Base-by-base conservation (phyloP, 2,888 invertebrate species). In the Aethes cnicana region DNA sequence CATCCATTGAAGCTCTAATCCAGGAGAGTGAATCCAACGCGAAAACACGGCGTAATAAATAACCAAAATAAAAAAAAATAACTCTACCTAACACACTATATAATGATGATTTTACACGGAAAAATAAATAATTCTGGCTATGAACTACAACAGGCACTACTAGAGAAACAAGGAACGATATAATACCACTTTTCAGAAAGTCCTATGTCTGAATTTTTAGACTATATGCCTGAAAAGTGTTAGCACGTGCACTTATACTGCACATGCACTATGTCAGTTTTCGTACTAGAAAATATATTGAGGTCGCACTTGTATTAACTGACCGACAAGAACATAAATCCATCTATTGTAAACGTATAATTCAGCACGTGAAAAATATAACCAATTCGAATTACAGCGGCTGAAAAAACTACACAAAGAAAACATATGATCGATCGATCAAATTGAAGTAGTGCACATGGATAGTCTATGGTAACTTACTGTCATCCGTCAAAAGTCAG, bases 351-450 rank as follows among this genome's bases (percentile, higher is more conserved):
- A 41, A 50, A 36, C 48, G 35, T 32, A 11, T 23, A 7, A 44
- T 28, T 33, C 58, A 68, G 65, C 68, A 71, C 66, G 70, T 71
- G 72, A 79, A 79, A 68, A 74, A 72, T 71, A 69, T 78, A 84
- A 79, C 80, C 75, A 84, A 82, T 86, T 87, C 83, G 84, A 87
- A 85, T 83, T 81, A 82, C 84, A 86, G 85, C 82, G 81, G 84
- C 86, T 86, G 84, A 86, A 84, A 86, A 85, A 86, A 81, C 83
- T 84, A 86, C 84, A 89, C 88, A 88, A 89, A 88, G 89, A 89
- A 89, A 89, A 89, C 89, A 89, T 89, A 88, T 89, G 89, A 89
- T 89, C 89, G 89, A 89, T 89, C 81, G 87, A 80, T 69, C 69
- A 67, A 63, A 74, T 76, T 83, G 79, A 84, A 84, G n/a, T n/a